Conservation (phyloP, 2,113 vertebrate species). For the Lagopus leucura region DNA sequence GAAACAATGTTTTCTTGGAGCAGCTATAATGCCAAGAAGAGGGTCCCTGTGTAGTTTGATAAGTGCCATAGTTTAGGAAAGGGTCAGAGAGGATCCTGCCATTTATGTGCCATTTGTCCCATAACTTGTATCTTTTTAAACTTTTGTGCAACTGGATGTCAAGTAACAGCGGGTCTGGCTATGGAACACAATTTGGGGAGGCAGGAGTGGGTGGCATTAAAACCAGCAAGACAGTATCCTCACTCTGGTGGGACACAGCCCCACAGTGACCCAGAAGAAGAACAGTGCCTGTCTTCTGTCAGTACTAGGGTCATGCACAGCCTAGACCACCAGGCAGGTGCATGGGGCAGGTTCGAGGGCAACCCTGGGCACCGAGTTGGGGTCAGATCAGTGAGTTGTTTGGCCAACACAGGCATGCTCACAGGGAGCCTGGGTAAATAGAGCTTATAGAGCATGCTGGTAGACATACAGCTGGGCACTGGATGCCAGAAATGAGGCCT, state of each 20-base stretch:
- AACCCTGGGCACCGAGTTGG: neutral
- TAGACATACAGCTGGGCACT: neutral
- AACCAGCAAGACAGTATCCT: neutral
- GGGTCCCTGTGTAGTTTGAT: neutral
- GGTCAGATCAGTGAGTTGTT: neutral
- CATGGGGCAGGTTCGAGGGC: accelerated
- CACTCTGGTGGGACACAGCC: neutral
- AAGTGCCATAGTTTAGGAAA: neutral
- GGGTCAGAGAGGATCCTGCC: neutral
- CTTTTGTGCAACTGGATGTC: neutral
- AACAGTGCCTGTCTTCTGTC: neutral
- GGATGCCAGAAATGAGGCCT: neutral
- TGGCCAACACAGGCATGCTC: accelerated
- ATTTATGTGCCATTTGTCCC: accelerated
- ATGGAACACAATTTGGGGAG: accelerated
- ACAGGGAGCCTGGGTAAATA: neutral
- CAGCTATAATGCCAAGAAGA: neutral
- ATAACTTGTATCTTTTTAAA: neutral
- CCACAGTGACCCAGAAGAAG: neutral
- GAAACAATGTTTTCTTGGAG: neutral
- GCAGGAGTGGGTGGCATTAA: accelerated
- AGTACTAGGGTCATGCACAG: neutral
- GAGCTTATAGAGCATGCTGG: neutral
- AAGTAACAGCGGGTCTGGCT: accelerated
- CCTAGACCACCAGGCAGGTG: neutral